Evolutionary conservation across 1,140 invertebrate species (phyloP).

Genomic region (Hylaeus anthracinus): DNA sequence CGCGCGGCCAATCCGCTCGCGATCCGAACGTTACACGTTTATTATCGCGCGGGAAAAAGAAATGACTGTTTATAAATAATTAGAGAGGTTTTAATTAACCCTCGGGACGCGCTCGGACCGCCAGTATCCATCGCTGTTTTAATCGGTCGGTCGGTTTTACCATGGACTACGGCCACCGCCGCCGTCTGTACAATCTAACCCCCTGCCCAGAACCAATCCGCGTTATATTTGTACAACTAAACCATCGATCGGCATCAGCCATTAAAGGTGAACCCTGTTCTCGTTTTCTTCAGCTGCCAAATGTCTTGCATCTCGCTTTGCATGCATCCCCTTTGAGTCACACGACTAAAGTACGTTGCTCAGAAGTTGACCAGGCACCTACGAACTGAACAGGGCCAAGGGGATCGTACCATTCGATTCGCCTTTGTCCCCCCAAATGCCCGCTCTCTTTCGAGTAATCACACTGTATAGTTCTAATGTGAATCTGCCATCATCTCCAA

Average conservation of each 20-base stretch:
- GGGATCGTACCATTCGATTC: too few relatives aligned
- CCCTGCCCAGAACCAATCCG: constrained; percentile 40
- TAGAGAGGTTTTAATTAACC: constrained; percentile 81
- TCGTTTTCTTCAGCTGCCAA: background rate
- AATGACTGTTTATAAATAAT: constrained; percentile 82
- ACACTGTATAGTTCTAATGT: too few relatives aligned
- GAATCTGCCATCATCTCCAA: too few relatives aligned
- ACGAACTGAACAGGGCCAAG: too few relatives aligned
- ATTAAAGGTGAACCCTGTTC: constrained; percentile 40
- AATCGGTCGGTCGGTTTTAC: constrained; percentile 59
- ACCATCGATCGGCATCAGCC: constrained; percentile 58
- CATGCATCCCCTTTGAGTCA: too few relatives aligned
- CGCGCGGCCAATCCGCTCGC: constrained; percentile 54
- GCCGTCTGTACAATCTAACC: constrained; percentile 29
- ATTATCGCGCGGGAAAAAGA: constrained; percentile 73
- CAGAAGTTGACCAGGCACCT: too few relatives aligned
- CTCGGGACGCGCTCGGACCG: constrained; percentile 70
- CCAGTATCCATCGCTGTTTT: constrained; percentile 62
- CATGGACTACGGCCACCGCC: constrained; percentile 39
- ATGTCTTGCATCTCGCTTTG: constrained; percentile 1
- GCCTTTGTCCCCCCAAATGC: too few relatives aligned
- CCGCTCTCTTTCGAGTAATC: too few relatives aligned
- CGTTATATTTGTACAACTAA: constrained; percentile 66
- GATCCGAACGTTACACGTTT: constrained; percentile 69
- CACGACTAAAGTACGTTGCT: too few relatives aligned